Evolutionary conservation across 2,888 invertebrate genomes (phyloP), one percentile per base, ranked within the genome.

Genomic region (Ligdia adustata): DNA sequence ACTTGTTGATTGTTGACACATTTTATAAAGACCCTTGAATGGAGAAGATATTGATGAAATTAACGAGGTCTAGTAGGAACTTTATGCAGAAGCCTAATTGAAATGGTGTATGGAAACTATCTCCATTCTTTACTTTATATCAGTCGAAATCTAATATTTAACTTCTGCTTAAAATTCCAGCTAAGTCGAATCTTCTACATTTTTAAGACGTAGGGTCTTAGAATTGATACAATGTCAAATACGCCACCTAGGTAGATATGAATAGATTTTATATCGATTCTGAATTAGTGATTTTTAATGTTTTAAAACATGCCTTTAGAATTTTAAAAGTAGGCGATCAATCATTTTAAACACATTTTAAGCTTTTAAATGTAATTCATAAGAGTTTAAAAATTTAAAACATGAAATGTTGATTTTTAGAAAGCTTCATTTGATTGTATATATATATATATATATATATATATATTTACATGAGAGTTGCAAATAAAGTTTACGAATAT

Each of bases 171-270:
- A n/a, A n/a, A n/a, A n/a, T n/a, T n/a, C n/a, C n/a, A n/a, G n/a
- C n/a, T n/a, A n/a, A n/a, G n/a, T n/a, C n/a, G n/a, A n/a, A n/a
- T n/a, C n/a, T n/a, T n/a, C n/a, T n/a, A n/a, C n/a, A n/a, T n/a
- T n/a, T n/a, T n/a, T n/a, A n/a, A n/a, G n/a, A n/a, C n/a, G n/a
- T n/a, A 18, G 18, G 18, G 18, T 18, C 6, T 18, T 22, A 22
- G n/a, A n/a, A n/a, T n/a, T n/a, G n/a, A n/a, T n/a, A n/a, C n/a
- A n/a, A n/a, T 47, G 16, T 54, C n/a, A 13, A 24, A 49, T 66
- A 75, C 78, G 79, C 75, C 64, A 63, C 60, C 54, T 35, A 79
- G 79, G 79, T 81, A 81, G 79, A 49, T 74, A 72, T 77, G 78
- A 63, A 15, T 26, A 79, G 75, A 75, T 71, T 52, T 66, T 66